Evolutionary conservation across 2,113 vertebrate genomes (phyloP), one percentile per base, ranked within the genome.

Genomic region (Upupa epops): DNA sequence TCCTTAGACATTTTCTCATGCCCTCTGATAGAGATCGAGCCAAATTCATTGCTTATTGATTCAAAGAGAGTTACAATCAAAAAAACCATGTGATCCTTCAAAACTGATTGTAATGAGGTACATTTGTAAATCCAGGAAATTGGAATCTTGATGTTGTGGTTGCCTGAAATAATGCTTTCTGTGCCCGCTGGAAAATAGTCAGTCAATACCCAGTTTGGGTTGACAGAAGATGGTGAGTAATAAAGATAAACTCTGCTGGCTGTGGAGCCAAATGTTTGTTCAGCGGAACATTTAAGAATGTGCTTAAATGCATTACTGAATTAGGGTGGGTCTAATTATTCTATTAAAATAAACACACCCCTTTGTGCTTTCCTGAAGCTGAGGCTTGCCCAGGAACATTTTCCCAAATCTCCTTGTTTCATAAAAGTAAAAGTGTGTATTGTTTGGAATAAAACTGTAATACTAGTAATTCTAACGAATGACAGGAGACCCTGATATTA

Each of bases 1-100:
- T 95, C 76, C 86, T 90, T 84, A 72, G 76, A 68, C 36, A 78
- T 94, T 95, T 95, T 96, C 88, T 93, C 81, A 82, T 84, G 90
- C 92, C 86, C 76, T 93, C 55, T 72, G 22, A 72, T 32, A 42
- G n/a, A 88, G 32, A 42, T 46, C 49, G 64, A 25, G 86, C 74
- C 42, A 48, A 75, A 92, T 84, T 73, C 15, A 19, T 85, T 76
- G 86, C 71, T 84, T 95, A 55, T 86, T 84, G 80, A 61, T 89
- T 90, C 51, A 72, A 94, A 78, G 13, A 54, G 11, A 29, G 80
- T 52, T 83, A 17, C 49, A 69, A n/a, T 88, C 65, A 78, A 51
- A 66, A n/a, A 95, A 86, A 84, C 77, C 59, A 42, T 55, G 74
- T 72, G 63, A 46, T 75, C 66, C 51, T 61, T 94, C 12, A 17